A percentile compares a stretch with the other conserved stretches of the same genome.
Conservation (phyloP, 1,140 invertebrate genomes). For the Drosophila auraria region DNA sequence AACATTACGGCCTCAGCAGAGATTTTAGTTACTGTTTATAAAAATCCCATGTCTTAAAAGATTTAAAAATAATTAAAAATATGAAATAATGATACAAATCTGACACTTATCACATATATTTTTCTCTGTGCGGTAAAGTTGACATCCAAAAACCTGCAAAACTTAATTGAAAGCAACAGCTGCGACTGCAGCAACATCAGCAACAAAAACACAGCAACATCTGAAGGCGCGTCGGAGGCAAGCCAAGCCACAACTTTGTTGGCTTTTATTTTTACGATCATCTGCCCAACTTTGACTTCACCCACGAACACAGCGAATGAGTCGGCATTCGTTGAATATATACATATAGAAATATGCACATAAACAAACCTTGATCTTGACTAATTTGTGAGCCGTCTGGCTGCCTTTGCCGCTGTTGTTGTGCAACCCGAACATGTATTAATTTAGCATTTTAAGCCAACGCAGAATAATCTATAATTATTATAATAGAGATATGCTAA, state of each 20-base stretch:
- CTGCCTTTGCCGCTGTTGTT: constrained; percentile 34
- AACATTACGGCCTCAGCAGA: not conserved
- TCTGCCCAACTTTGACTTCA: constrained; percentile 44
- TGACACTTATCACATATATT: not conserved
- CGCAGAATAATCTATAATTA: constrained; percentile 36
- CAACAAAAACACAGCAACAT: constrained; percentile 7
- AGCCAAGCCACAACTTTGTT: not conserved
- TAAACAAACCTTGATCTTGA: constrained; percentile 73
- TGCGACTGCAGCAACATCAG: constrained; percentile 12
- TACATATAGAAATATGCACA: constrained; percentile 25
- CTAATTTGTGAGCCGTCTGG: constrained; percentile 55
- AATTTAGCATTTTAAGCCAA: constrained; percentile 64
- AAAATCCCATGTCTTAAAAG: not conserved
- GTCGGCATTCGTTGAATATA: constrained; percentile 28
- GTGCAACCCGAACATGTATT: constrained; percentile 65
- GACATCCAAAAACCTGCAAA: constrained; percentile 17
- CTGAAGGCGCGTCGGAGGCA: constrained; percentile 9
- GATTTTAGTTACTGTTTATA: not conserved
- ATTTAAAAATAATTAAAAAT: too few relatives aligned
- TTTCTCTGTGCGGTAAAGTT: constrained; percentile 6
- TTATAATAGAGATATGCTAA: constrained; percentile 56
- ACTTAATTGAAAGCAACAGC: constrained; percentile 44
- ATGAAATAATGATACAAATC: not conserved
- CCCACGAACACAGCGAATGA: constrained; percentile 43
- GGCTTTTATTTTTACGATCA: constrained; percentile 18